These are phyloP conservation scores for Tenthredo amoena DNA, from an alignment of 2,888 invertebrate genomes.

Conservation along the genomic window DNA sequence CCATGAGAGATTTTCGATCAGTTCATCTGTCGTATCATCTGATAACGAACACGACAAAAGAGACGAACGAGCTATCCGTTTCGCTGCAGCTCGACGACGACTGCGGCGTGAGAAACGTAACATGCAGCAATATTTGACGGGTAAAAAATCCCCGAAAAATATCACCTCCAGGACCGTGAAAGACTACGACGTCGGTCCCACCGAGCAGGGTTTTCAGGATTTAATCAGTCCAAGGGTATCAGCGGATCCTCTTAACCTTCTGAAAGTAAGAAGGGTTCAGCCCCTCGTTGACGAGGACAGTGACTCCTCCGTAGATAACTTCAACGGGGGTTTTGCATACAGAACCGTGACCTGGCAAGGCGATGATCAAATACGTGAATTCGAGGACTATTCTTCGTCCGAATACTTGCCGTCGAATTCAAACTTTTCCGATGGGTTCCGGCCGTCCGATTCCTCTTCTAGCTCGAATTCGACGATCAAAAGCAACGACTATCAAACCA, in stretches of 20 bases:
- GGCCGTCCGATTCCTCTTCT: neutral
- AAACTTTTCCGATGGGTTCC: neutral
- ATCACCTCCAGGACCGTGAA: neutral
- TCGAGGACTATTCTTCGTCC: neutral
- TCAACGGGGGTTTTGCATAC: neutral
- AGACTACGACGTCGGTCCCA: neutral
- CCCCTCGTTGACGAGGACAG: neutral
- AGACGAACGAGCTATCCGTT: neutral
- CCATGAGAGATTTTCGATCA: neutral
- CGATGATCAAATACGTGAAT: neutral
- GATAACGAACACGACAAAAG: neutral
- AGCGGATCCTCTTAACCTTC: constrained; percentile 15
- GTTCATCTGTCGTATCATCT: neutral
- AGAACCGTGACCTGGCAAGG: neutral
- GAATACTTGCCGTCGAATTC: neutral
- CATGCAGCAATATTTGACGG: neutral
- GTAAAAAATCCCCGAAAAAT: neutral
- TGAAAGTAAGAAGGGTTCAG: neutral
- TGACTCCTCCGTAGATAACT: neutral
- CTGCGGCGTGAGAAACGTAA: neutral
- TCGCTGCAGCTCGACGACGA: neutral
- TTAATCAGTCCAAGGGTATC: neutral
- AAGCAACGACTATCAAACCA: neutral
- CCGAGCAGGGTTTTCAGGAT: neutral
- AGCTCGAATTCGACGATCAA: neutral